Base-by-base conservation (phyloP, 2,797 vertebrate species). In the Apogon talboti region DNA sequence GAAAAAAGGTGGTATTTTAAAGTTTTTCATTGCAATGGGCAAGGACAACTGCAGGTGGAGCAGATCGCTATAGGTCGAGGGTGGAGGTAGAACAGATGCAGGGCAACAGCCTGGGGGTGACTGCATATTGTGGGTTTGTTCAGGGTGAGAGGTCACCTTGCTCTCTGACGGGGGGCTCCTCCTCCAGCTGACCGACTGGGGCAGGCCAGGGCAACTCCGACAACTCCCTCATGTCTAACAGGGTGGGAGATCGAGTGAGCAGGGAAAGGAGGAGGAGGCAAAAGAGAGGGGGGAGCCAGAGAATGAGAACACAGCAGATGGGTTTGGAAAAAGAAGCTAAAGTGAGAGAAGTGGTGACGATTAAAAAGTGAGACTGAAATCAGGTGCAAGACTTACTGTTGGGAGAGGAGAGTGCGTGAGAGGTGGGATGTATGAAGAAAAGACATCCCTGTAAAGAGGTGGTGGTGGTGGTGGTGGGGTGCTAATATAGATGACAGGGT, bases 101-200 rank as follows among this genome's bases (percentile, higher is more conserved):
- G 67, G 44, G 76, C 77, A 87, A 76, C 77, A 69, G 63, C 37
- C 21, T 72, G 55, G 53, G 33, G 11, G 49, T 33, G 52, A 65
- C 52, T 68, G 46, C 62, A 57, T 68, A 9, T 65, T 12, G 45
- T 37, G 66, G 45, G 62, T 54, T 74, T 76, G 64, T 61, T 85
- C 21, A 35, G 84, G 89, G 88, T 79, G 78, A 89, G 77, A 86
- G 89, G 85, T 94, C 90, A 94, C 93, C 93, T 94, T 90, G 91
- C 82, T 91, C 91, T 83, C 88, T 89, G 84, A 79, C 38, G 63
- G 81, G 60, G 74, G 81, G 80, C 76, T 93, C 92, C 84, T 93
- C 91, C 77, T 91, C 89, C 86, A 91, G 87, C 80, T 93, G 92
- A 84, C 92, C 92, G 68, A 93, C 92, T 3, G 92, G 93, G 74